Evolutionary conservation across 2,888 invertebrate species (phyloP), one percentile per base, ranked within the genome.

Genomic region (Eumerus sabulonum): DNA sequence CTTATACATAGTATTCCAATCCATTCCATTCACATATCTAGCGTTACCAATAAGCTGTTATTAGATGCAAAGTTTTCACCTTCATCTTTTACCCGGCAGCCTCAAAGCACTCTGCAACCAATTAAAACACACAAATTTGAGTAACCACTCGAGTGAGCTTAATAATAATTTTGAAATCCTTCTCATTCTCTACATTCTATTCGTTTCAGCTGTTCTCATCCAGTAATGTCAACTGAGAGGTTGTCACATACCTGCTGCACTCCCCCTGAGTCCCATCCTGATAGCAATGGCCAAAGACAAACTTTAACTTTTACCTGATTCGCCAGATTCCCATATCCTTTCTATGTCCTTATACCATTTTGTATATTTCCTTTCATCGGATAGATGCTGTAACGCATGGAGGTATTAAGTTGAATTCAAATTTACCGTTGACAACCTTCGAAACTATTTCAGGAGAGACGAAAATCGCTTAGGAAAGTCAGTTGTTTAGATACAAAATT

Each of bases 271-370:
- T 14, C 13, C 1, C 14, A 50, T 45, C 19, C 42, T 36, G 18
- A 12, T 35, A 57, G 27, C 44, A 62, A 72, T 72, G 62, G 57
- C 72, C 62, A 77, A 72, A 72, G 72, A 77, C 76, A 77, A 77
- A 77, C 76, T 77, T 62, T 48, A 77, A 77, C 72, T 77, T 77
- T 77, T 77, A 77, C 76, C 72, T 77, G 76, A 77, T 77, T 77
- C 72, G 72, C 72, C 76, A 72, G 66, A 67, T 77, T 77, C 72
- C 72, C 72, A 72, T 77, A 72, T 38, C 62, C 36, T 35, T 42
- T 17, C 9, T 14, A 44, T 40, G 16, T 45, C 42, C 9, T 27
- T 2, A 7, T 27, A 27, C 27, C 27, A 27, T 27, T 27, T 27
- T 7, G 27, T 27, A 4, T 7, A 27, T 7, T 27, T 27, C 27